phyloP scores from a whole-genome alignment of 35 echinoderm and acorn worm species.

The Holothuria glaberrima region DNA sequence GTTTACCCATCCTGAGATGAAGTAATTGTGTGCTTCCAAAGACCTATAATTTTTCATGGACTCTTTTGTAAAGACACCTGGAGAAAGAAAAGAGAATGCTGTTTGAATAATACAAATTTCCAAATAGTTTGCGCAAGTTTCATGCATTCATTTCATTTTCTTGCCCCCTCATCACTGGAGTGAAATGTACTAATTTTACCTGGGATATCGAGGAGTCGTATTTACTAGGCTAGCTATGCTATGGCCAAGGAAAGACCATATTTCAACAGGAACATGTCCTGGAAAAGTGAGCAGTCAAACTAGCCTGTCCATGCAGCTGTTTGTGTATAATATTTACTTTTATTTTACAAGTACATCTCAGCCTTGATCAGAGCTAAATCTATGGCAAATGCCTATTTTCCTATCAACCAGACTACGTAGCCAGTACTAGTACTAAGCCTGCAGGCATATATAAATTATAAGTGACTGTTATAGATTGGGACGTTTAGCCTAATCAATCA shows the following conservation, averaged over 20 bases:
- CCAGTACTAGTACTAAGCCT: too few species aligned
- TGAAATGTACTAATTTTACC: neutral
- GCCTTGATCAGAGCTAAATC: too few species aligned
- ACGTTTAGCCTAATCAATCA: too few species aligned
- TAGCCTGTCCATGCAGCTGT: neutral
- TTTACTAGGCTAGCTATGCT: neutral
- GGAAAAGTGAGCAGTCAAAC: neutral
- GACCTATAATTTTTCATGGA: constrained; percentile 22
- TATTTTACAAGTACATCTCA: too few species aligned
- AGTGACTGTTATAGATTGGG: too few species aligned
- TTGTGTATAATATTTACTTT: neutral
- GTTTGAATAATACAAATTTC: too few species aligned
- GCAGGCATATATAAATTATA: too few species aligned
- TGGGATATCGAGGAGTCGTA: neutral
- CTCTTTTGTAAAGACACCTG: constrained; percentile 50
- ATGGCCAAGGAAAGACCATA: neutral
- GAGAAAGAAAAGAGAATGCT: neutral
- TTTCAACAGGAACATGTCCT: neutral
- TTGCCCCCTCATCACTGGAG: neutral
- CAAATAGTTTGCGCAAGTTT: neutral
- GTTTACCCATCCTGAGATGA: constrained; percentile 21
- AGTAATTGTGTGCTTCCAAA: constrained; percentile 33
- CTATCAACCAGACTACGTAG: too few species aligned
- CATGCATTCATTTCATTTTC: neutral
- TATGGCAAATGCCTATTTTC: too few species aligned